Evolutionary conservation across 2,113 vertebrate genomes (phyloP).

Genomic region (Cygnus buccinator): DNA sequence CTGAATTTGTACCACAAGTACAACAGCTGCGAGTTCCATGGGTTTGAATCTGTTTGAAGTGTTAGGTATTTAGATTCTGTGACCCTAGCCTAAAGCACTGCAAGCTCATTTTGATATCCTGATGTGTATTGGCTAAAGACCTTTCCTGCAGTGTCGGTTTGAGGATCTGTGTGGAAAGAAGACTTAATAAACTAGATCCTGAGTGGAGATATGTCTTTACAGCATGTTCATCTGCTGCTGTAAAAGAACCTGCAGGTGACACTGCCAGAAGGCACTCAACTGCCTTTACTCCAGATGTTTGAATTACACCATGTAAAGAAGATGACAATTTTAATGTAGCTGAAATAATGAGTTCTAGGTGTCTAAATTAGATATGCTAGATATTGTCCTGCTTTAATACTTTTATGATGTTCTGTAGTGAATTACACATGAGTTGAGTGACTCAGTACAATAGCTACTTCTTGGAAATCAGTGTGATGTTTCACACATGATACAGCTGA

Average conservation of each 20-base stretch:
- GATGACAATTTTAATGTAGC: not conserved
- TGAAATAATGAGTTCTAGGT: not conserved
- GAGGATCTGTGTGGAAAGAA: not conserved
- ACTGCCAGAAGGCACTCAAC: not conserved
- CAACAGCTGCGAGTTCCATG: not conserved
- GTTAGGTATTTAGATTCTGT: not conserved
- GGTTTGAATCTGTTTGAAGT: not conserved
- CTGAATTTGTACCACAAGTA: not conserved
- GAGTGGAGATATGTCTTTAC: not conserved
- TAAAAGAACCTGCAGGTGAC: not conserved
- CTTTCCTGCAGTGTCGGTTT: not conserved
- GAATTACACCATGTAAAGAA: not conserved
- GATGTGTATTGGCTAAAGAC: not conserved
- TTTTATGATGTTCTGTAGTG: not conserved
- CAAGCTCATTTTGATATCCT: not conserved
- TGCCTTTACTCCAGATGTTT: not conserved
- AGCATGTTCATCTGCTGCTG: not conserved
- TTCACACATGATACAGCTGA: not conserved
- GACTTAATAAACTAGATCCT: not conserved
- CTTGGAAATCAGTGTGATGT: not conserved
- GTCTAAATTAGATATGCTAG: not conserved
- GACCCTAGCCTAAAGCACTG: not conserved
- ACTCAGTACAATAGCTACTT: not conserved
- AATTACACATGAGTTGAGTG: not conserved
- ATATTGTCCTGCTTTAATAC: not conserved